Percentiles rank a stretch among this genome's conserved stretches.
These are phyloP conservation scores for Anoplophora glabripennis DNA, from an alignment of 1,140 invertebrate genomes.

Conservation along the genomic window DNA sequence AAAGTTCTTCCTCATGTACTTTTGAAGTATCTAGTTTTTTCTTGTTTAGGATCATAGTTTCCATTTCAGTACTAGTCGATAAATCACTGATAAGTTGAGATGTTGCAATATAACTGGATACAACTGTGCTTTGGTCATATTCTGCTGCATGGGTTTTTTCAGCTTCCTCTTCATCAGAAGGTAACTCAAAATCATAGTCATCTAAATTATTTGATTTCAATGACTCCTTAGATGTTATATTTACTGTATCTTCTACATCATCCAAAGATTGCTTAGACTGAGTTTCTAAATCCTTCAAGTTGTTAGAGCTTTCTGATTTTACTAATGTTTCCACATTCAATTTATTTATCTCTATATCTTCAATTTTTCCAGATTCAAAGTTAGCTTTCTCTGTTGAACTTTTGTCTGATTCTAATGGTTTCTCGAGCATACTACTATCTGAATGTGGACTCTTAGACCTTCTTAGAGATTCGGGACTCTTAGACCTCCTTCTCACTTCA, in stretches of 20 bases:
- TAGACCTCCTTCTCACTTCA: not conserved
- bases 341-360: slow-evolving; percentile 2
- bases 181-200: slow-evolving; percentile 18
- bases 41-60: no score
- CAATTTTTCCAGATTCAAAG: not conserved
- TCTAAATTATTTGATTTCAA: slow-evolving; percentile 5
- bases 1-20: no score
- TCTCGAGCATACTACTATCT: not conserved
- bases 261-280: slow-evolving; percentile 4
- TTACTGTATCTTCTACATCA: not conserved
- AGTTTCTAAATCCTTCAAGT: not conserved
- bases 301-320: not conserved
- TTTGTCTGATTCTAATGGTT: not conserved
- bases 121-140: no score
- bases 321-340: not conserved
- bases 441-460: not conserved
- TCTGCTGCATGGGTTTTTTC: not conserved
- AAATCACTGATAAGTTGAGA: no score
- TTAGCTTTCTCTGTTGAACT: not conserved
- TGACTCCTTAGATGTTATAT: not conserved
- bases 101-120: no score
- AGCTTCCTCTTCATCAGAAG: slow-evolving; percentile 18
- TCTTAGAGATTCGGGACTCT: not conserved
- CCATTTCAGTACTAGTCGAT: no score
- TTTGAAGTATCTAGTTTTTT: no score